Base-by-base conservation (phyloP, 2,888 invertebrate species). In the Branchellion lobata region DNA sequence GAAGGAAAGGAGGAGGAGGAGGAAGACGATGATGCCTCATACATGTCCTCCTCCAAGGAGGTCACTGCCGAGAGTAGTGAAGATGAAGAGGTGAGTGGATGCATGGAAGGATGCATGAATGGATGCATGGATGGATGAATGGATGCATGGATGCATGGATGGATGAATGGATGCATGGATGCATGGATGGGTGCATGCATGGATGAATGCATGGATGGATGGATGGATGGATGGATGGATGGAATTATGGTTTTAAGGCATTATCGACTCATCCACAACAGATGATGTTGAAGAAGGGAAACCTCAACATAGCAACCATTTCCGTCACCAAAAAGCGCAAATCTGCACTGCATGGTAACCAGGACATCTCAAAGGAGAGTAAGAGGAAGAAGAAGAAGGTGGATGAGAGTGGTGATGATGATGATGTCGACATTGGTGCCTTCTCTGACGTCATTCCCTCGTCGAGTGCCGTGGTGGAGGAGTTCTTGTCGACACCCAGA, bases 301-400 rank as follows among this genome's bases (percentile, higher is more conserved):
- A 5, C 21, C 14, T 57, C n/a, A n/a, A 18, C n/a, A 57, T 24
- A n/a, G 24, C n/a, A 24, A 24, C 61, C 5, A 47, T 47, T 14
- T 47, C 47, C 8, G 21, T 3, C 24, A n/a, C n/a, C 24, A 57
- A 57, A n/a, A 57, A 57, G 61, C 61, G 61, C 3, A 57, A 57
- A n/a, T 18, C 61, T 3, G 8, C n/a, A 5, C 3, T 18, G 5
- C 8, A 47, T 14, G 11, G 18, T 8, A n/a, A 65, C 11, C 3
- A 29, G 3, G 21, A 24, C 31, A 29, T 3, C 2, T 5, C 14
- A 29, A 69, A 29, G 31, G 27, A 69, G 31, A n/a, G n/a, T n/a
- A 69, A 69, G 69, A 69, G 69, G 34, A 69, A 69, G 34, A 69
- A 3, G n/a, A 69, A 33, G 69, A 69, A 69, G 69, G 24, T 57